Base-by-base conservation (phyloP, 2,797 vertebrate species). In the Tolypeutes matacus region DNA sequence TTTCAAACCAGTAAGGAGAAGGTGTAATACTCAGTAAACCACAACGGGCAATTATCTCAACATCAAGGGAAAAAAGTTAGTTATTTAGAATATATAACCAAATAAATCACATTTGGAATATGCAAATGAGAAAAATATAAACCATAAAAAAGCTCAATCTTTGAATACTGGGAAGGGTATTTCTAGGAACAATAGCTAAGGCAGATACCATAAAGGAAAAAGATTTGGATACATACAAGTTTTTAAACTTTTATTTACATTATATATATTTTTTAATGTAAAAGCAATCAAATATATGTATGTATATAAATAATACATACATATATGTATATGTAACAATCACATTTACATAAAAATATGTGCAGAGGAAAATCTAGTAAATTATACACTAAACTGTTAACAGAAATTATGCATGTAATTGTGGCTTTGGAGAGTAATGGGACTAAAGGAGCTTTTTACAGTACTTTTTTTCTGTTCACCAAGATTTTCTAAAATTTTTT, bases 101-200 rank as follows among this genome's bases (percentile, higher is more conserved):
- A 85, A 65, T 49, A 76, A 89, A 72, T 46, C 81, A 85, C 49
- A 93, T 25, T 25, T 73, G 65, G 14, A 91, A 62, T 4, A 49
- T 13, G 31, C 11, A 60, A 76, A 89, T 25, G 15, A 21, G 49
- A 76, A 60, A 81, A 75, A 72, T 18, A 69, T 39, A 73, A 73
- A 67, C 10, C n/a, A 39, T 36, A 56, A 62, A 86, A 91, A 78
- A 64, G n/a, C 73, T 75, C 29, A 27, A 77, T 25, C 49, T 86
- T 8, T 86, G 31, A 93, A 65, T 51, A 88, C 7, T 31, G 4
- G 27, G 23, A 36, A 92, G 70, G 49, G 29, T 56, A 20, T 75
- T 93, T 93, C 56, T 86, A 90, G 72, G 67, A 85, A 31, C 82
- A 95, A 69, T 5, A 73, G 10, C n/a, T 53, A 77, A 87, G 78